Conservation (phyloP, 2,888 invertebrate species). For the Zygothrica quintamaculata region DNA sequence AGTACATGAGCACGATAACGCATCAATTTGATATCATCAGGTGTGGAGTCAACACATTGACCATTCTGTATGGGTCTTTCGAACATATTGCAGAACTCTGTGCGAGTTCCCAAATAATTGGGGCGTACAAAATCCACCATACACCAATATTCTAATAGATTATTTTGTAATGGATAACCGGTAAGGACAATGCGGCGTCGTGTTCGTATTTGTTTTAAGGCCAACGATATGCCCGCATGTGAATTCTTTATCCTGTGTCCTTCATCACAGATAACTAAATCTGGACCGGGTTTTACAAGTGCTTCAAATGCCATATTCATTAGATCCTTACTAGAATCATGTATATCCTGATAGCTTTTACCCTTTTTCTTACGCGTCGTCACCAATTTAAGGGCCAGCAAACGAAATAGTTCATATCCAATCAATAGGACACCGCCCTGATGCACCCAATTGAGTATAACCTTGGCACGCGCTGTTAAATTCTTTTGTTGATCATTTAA, state of each 20-base stretch:
- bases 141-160: constrained; percentile 98
- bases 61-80: constrained; percentile 99
- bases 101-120: constrained; percentile 97
- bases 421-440: constrained; percentile 97
- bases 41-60: constrained; percentile 98
- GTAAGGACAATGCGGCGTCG: constrained; percentile 97
- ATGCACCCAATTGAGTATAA: constrained; percentile 93
- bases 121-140: constrained; percentile 99
- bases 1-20: constrained; percentile 97
- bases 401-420: constrained; percentile 98
- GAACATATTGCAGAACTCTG: constrained; percentile 99
- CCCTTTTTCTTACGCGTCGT: constrained; percentile 85
- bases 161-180: constrained; percentile 99
- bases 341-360: constrained; percentile 81
- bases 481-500: constrained; percentile 98
- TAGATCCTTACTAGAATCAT: constrained; percentile 88
- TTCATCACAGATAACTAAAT: constrained; percentile 97
- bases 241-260: constrained; percentile 99
- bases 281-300: constrained; percentile 95
- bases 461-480: constrained; percentile 93
- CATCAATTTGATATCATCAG: constrained; percentile 96
- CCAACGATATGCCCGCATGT: constrained; percentile 97
- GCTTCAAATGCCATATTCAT: constrained; percentile 94
- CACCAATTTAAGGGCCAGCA: constrained; percentile 92
- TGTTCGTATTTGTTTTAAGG: constrained; percentile 97